Base-by-base conservation (phyloP, 1,140 invertebrate species). In the Phymorhynchus buccinoides region DNA sequence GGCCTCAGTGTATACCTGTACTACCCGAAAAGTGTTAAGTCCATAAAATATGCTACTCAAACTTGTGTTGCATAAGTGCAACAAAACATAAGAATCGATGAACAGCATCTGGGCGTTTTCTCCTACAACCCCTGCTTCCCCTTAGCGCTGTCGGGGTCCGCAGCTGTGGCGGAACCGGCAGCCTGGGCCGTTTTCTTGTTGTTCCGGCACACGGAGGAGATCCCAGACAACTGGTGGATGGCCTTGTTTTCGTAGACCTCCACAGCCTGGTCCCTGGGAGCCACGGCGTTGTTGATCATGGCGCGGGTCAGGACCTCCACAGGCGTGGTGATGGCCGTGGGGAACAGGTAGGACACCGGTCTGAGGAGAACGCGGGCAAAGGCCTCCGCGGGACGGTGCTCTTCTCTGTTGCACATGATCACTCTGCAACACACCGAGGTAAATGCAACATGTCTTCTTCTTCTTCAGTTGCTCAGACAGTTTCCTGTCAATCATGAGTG, bases 281-380 rank as follows among this genome's bases (percentile, higher is more conserved):
- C 68, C n/a, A 92, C 80, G 35, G 86, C 89, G 86, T 89, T 89
- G 84, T 91, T 91, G 77, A 93, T 85, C 89, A 93, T 92, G 39
- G 92, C 91, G 41, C 86, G 85, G 18, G 91, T 90, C n/a, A 92
- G 84, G 18, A 86, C 87, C 2, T 90, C 88, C 27, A 90, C 88
- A 1, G 93, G 92, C 44, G 90, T 89, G 6, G 91, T 91, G 14
- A 93, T 89, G 32, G 92, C 90, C 32, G 91, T 92, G 3, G 93
- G 92, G 75, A 91, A 91, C 12, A 92, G 80, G 75, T 89, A 89
- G 16, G 89, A 82, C 9, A 93, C 71, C 35, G 93, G 93, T 68
- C 89, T 91, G 3, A 93, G 87, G 4, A 93, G 30, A 22, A 87
- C 81, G 44, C 88, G 84, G 30, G 89, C 86, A 32, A 92, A 79